Conservation (phyloP, 2,888 invertebrate species). For the Mythimna pallens region DNA sequence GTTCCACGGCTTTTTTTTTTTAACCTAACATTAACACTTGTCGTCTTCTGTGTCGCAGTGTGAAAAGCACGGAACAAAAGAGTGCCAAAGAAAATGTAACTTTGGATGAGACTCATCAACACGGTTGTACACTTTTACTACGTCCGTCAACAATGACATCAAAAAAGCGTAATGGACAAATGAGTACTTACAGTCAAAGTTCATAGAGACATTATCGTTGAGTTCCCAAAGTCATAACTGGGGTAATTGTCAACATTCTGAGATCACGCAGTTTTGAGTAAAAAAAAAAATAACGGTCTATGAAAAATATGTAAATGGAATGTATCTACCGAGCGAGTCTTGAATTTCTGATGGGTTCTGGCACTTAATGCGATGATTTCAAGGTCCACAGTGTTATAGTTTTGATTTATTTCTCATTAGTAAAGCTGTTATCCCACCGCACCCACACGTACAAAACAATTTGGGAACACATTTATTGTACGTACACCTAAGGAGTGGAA, state of each 20-base stretch:
- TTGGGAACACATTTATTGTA: too few species aligned
- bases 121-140: neutral
- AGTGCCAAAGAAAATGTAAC: neutral
- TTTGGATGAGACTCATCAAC: neutral
- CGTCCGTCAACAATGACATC: conserved; percentile 6
- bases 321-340: neutral
- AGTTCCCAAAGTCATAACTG: conserved; percentile 42
- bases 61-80: too few species aligned
- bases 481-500: too few species aligned
- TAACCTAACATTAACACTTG: too few species aligned
- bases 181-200: conserved; percentile 24
- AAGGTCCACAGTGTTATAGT: too few species aligned
- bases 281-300: neutral
- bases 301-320: neutral
- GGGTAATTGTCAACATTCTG: conserved; percentile 43
- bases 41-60: too few species aligned
- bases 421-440: too few species aligned
- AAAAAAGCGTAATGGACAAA: conserved; percentile 24
- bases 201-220: conserved; percentile 38
- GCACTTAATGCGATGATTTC: too few species aligned
- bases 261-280: conserved; percentile 3
- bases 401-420: too few species aligned
- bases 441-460: too few species aligned
- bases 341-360: too few species aligned
- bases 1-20: too few species aligned